Conservation (phyloP, 1,140 invertebrate species). For the Macrobrachium rosenbergii region DNA sequence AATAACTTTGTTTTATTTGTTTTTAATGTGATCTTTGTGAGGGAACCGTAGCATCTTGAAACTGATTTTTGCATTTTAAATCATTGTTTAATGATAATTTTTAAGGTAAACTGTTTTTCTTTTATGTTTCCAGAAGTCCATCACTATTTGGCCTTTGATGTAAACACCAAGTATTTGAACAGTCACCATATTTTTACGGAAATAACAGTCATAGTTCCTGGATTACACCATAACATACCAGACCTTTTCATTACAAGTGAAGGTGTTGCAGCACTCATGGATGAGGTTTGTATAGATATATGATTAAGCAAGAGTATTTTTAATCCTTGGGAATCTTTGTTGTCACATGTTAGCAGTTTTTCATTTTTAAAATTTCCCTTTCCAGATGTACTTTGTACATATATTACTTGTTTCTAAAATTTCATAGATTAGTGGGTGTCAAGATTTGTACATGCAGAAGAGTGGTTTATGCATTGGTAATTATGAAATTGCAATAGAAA, state of each 20-base stretch:
- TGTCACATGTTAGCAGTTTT: background rate
- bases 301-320: background rate
- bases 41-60: too few species aligned
- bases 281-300: constrained; percentile 23
- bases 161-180: constrained; percentile 27
- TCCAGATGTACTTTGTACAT: too few species aligned
- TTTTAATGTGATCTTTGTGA: too few species aligned
- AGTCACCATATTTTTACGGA: constrained; percentile 40
- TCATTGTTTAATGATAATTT: background rate
- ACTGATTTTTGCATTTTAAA: background rate
- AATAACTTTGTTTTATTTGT: too few species aligned
- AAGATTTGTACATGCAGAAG: background rate
- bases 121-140: constrained; percentile 21
- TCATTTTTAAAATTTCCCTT: background rate
- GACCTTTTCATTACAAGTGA: constrained; percentile 46
- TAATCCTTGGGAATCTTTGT: background rate
- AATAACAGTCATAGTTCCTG: constrained; percentile 38
- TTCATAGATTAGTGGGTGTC: background rate
- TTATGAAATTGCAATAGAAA: too few species aligned
- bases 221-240: constrained; percentile 31
- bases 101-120: background rate
- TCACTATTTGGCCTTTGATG: constrained; percentile 48
- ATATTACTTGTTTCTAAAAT: too few species aligned
- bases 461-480: too few species aligned
- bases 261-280: constrained; percentile 51